These are phyloP conservation scores for Medauroidea extradentata DNA, from an alignment of 1,140 invertebrate genomes.

Conservation along the genomic window DNA sequence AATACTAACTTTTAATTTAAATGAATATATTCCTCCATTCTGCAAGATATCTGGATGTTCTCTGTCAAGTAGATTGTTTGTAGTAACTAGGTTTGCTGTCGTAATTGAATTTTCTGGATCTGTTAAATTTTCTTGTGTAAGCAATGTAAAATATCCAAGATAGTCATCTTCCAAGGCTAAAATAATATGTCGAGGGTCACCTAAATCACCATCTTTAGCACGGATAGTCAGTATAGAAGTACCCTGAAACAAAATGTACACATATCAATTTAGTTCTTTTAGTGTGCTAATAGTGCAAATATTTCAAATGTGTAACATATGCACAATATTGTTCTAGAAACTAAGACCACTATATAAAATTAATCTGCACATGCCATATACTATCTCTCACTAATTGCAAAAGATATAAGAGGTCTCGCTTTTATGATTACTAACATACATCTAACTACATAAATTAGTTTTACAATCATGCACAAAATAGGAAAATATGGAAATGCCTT, in stretches of 20 bases:
- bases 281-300: no score
- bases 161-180: constrained; percentile 63
- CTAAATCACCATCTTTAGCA: constrained; percentile 72
- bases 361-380: no score
- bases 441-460: no score
- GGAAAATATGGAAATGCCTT: no score
- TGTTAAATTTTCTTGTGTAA: constrained; percentile 37
- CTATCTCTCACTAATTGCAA: no score
- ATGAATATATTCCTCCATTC: constrained; percentile 73
- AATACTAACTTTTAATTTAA: constrained; percentile 55
- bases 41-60: constrained; percentile 67
- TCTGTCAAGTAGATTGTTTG: constrained; percentile 61
- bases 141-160: constrained; percentile 62
- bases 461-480: no score
- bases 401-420: no score
- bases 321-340: no score
- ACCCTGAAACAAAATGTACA: constrained; percentile 38
- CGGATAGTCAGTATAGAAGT: constrained; percentile 60
- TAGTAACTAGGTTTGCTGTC: constrained; percentile 51
- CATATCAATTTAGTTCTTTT: no score
- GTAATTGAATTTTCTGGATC: constrained; percentile 32
- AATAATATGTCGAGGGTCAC: constrained; percentile 59
- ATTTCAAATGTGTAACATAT: no score
- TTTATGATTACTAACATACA: no score
- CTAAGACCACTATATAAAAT: no score